Evolutionary conservation across 1,140 invertebrate species (phyloP), one percentile per base, ranked within the genome.

Genomic region (Brachionus manjavacas): DNA sequence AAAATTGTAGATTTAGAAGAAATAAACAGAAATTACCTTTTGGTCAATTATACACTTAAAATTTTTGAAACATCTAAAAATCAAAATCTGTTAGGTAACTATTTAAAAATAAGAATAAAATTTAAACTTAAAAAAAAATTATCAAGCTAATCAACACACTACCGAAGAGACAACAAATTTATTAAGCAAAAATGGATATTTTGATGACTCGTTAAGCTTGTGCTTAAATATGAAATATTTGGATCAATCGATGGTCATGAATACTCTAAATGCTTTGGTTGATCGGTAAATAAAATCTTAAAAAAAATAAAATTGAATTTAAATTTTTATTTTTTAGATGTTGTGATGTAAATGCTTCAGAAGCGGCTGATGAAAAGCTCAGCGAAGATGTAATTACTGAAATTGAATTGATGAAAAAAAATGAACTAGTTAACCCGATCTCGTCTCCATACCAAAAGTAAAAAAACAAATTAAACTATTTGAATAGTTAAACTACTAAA

Each of bases 1-100:
- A 41, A 60, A 39, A 64, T 81, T 8, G 39, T 81, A 14, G 64
- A 68, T 81, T 31, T 28, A 68, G 79, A 81, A 12, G 79, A 81
- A 68, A 81, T 81, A 81, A 81, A 81, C 28, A 81, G 16, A 81
- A 64, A 64, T 43, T 81, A 64, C n/a, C 31, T 66, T 11, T 16
- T 64, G 16, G 64, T 81, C 12, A 64, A 25, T 68, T 43, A 43
- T 64, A 64, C 64, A 4, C 9, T 81, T 9, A 81, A 81, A 81
- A 25, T 81, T 20, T 60, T 41, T 39, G 28, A 35, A 25, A 43
- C 25, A 25, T 28, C 49, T 20, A 7, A 28, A 16, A 81, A 64
- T 64, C 79, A 81, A 64, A 68, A 39, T 68, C 25, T 64, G 1
- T 16, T 81, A 12, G 23, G 79, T 81, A 81, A 35, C 3, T 41